Evolutionary conservation across 2,113 vertebrate species (phyloP).

Genomic region (Cariama cristata): DNA sequence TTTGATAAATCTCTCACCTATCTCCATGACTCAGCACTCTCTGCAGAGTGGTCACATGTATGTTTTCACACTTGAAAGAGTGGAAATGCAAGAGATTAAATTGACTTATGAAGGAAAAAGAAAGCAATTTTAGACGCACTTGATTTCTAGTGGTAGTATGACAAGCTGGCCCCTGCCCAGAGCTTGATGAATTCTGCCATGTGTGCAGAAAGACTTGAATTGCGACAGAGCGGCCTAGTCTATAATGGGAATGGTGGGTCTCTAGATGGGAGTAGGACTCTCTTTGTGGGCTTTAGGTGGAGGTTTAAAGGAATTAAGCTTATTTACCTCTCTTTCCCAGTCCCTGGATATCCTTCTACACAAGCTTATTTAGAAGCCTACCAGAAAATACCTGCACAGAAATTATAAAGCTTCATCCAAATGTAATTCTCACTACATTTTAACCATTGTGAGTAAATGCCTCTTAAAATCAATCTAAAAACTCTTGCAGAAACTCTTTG

Average conservation of each 20-base stretch:
- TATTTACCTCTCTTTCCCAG: not conserved
- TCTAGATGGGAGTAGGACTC: not conserved
- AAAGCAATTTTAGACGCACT: not conserved
- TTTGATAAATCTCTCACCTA: not conserved
- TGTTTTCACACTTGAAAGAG: not conserved
- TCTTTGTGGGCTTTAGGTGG: not conserved
- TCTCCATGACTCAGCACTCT: not conserved
- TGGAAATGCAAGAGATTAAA: not conserved
- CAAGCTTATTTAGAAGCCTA: not conserved
- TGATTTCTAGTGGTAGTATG: not conserved
- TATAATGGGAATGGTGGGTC: not conserved
- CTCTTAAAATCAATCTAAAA: conserved; percentile 8
- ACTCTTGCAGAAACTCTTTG: not conserved
- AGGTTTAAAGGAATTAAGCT: not conserved
- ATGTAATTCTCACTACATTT: not conserved
- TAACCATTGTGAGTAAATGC: not conserved
- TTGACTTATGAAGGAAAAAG: not conserved
- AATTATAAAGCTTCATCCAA: not conserved
- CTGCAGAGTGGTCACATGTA: not conserved
- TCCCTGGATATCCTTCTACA: not conserved
- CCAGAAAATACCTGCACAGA: not conserved
- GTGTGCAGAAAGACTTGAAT: fast-evolving
- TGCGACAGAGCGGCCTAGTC: not conserved
- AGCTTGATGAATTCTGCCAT: not conserved
- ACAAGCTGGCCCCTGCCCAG: not conserved